Evolutionary conservation across 2,113 vertebrate species (phyloP), one percentile per base, ranked within the genome.

Genomic region (Xyrauchen texanus): DNA sequence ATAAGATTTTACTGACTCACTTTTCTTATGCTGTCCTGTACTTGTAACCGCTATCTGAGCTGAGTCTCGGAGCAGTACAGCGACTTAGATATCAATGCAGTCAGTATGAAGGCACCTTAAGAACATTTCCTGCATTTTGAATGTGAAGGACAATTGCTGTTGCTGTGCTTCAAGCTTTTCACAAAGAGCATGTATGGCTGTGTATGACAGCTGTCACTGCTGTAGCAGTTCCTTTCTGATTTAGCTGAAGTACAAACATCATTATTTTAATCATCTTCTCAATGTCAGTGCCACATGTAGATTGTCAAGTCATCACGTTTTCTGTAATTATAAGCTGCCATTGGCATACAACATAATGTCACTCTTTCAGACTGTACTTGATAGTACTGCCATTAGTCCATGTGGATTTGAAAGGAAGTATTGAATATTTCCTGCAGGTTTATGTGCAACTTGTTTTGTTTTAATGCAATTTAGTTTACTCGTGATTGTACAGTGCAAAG

Each of bases 161-260:
- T 15, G 55, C 55, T 13, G 13, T 6, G 8, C 9, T 11, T 11
- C 11, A 10, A 9, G 11, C 7, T 13, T 11, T 44, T 15, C 55
- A 42, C n/a, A 42, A 72, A 58, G 9, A 16, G n/a, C 8, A 67
- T 49, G 5, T 60, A 5, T n/a, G 69, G 9, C 8, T 60, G 55
- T 60, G 42, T 16, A 16, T 47, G n/a, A 72, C n/a, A 60, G 69
- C 53, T 72, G 69, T 72, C 53, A 72, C 55, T 58, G 8, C 13
- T 72, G 46, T 8, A 21, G 9, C 6, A 42, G 34, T 71, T 57
- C 52, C 10, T 60, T 21, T 72, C 55, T 16, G 1, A 8, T 60
- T 4, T 16, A 72, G n/a, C 4, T 60, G n/a, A 72, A n/a, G 16
- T 11, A 58, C 7, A 6, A 58, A n/a, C 7, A 5, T 7, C 15